Evolutionary conservation across 1,140 invertebrate genomes (phyloP).

Genomic region (Phthorimaea operculella): DNA sequence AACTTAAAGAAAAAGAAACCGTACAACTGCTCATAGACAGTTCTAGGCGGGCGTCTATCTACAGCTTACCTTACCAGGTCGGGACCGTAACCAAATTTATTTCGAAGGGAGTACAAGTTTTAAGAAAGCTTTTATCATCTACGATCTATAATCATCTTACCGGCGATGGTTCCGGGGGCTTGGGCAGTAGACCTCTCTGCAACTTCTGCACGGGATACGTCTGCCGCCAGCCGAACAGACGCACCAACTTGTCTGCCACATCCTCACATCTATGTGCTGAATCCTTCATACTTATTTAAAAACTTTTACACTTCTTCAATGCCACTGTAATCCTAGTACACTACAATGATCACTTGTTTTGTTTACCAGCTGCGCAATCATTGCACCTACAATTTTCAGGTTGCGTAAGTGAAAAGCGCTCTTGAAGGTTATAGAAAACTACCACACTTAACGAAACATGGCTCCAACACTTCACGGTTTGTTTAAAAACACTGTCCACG

Average conservation of each 20-base stretch:
- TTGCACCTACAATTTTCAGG: background rate
- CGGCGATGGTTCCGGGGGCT: constrained; percentile 23
- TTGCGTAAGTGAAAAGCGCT: background rate
- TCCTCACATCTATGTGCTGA: constrained; percentile 59
- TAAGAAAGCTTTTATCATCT: no score
- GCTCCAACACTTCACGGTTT: background rate
- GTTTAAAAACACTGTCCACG: background rate
- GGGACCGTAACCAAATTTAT: no score
- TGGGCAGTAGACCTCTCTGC: constrained; percentile 73
- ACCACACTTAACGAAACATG: background rate
- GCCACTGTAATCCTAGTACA: constrained; percentile 10
- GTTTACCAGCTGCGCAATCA: background rate
- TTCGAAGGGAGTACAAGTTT: no score
- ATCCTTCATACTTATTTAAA: constrained; percentile 45
- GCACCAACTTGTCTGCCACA: constrained; percentile 77
- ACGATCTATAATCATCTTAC: constrained; percentile 25
- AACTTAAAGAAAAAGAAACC: no score
- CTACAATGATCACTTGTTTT: constrained; percentile 2
- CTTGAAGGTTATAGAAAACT: background rate
- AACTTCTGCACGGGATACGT: constrained; percentile 80
- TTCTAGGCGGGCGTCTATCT: no score
- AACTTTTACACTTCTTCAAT: constrained; percentile 14
- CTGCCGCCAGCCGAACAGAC: constrained; percentile 79
- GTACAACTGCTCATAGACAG: no score
- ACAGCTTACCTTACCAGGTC: no score